Evolutionary conservation across 1,140 invertebrate species (phyloP).

Genomic region (Drosophila hydei): DNA sequence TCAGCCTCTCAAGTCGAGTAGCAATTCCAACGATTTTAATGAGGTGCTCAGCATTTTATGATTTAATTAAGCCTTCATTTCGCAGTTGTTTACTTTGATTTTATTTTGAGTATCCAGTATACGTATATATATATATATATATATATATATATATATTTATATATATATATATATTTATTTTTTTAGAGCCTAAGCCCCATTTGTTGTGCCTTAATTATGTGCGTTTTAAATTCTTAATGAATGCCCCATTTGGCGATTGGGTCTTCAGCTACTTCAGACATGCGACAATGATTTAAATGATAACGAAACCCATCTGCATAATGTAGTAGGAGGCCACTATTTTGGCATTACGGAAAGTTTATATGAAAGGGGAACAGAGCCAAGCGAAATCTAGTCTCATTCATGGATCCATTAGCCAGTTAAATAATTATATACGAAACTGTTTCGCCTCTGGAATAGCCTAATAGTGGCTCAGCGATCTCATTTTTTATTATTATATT

Average conservation of each 20-base stretch:
- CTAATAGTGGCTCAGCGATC: background rate
- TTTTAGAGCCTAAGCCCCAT: slow-evolving; percentile 53
- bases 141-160: background rate
- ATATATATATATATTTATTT: background rate
- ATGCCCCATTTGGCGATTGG: slow-evolving; percentile 52
- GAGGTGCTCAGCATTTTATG: slow-evolving; percentile 80
- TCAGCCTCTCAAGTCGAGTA: slow-evolving; percentile 71
- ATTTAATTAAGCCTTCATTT: slow-evolving; percentile 79
- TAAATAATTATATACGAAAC: background rate
- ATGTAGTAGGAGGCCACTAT: slow-evolving; percentile 37
- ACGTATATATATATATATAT: background rate
- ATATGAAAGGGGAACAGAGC: slow-evolving; percentile 11
- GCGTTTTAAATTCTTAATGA: slow-evolving; percentile 82
- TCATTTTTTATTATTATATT: too few relatives aligned
- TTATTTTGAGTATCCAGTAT: background rate
- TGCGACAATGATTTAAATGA: slow-evolving; percentile 75
- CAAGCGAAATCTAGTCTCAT: slow-evolving; percentile 4
- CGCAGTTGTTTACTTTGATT: slow-evolving; percentile 12
- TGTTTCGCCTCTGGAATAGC: background rate
- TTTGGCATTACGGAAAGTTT: slow-evolving; percentile 28
- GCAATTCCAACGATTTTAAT: slow-evolving; percentile 77
- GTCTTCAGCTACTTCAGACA: slow-evolving; percentile 32
- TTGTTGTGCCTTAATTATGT: slow-evolving; percentile 79
- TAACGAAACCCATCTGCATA: slow-evolving; percentile 72
- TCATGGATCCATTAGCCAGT: slow-evolving; percentile 3